Conservation (phyloP, 1,140 invertebrate genomes). For the Bactericera cockerelli region DNA sequence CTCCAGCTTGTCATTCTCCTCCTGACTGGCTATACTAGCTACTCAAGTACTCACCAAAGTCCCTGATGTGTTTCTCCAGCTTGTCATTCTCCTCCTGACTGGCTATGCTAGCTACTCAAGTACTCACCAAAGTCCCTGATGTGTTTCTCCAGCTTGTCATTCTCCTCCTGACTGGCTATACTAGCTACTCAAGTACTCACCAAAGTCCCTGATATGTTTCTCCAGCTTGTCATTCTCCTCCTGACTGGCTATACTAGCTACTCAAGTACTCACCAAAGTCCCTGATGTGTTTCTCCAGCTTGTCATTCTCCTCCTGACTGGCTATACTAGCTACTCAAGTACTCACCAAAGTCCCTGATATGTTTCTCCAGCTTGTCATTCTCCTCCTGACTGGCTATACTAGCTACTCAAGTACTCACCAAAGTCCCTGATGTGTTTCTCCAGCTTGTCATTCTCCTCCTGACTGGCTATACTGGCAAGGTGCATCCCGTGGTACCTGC, state of each 20-base stretch:
- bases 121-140: conserved; percentile 60
- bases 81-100: conserved; percentile 78
- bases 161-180: conserved; percentile 74
- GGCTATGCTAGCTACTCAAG: conserved; percentile 70
- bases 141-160: conserved; percentile 68
- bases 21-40: too few species aligned
- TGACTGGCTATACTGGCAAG: conserved; percentile 73
- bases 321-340: conserved; percentile 70
- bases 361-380: conserved; percentile 73
- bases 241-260: conserved; percentile 72
- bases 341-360: conserved; percentile 58
- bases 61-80: conserved; percentile 65
- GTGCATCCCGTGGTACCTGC: conserved; percentile 81
- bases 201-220: conserved; percentile 65
- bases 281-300: conserved; percentile 65
- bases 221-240: conserved; percentile 75
- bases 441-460: conserved; percentile 72
- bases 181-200: conserved; percentile 65
- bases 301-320: conserved; percentile 75
- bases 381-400: conserved; percentile 73
- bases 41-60: conserved; percentile 57
- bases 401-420: conserved; percentile 59
- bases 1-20: too few species aligned
- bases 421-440: conserved; percentile 66
- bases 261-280: conserved; percentile 59